Base-by-base conservation (phyloP, 2,113 vertebrate species). In the Bujurquina vittata region DNA sequence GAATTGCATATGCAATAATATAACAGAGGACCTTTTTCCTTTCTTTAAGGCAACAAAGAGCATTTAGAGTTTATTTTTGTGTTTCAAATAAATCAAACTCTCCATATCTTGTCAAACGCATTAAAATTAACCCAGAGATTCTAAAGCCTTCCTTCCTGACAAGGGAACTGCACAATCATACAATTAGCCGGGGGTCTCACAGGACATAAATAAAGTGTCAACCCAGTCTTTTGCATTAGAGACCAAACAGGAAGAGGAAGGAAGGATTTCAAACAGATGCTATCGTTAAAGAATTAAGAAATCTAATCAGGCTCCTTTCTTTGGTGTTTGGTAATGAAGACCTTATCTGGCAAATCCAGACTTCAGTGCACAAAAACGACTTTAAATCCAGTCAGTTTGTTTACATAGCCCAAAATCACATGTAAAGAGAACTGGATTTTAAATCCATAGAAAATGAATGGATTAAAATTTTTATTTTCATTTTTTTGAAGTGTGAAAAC, bases 261-360 rank as follows among this genome's bases (percentile, higher is more conserved):
- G 93, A 92, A 84, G 80, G 23, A 52, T 87, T 82, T 87, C 82
- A 94, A 87, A 94, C 90, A 85, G 92, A 95, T 92, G 31, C 20
- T 89, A 95, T 95, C 92, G 86, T 43, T 0, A 85, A 85, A 82
- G 56, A 88, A 93, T 93, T 89, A 94, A 43, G 62, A 84, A 80
- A 90, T 88, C 69, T 79, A 80, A 91, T 92, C 75, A 40, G 69
- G 77, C 40, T 22, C 60, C 60, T 35, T 57, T 37, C 81, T 83
- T 52, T 91, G 35, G 57, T 10, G 26, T 87, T 62, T 75, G 87
- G 90, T 78, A 84, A 58, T 56, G 15, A 84, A 59, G 54, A 31
- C 72, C 82, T 80, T 54, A 88, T 84, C 67, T 79, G n/a, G 75
- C 75, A 85, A 37, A 88, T 80, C 61, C 63, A 81, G 76, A 87